Evolutionary conservation across 2,888 invertebrate species (phyloP), one percentile per base, ranked within the genome.

Genomic region (Drosophila silvestris): DNA sequence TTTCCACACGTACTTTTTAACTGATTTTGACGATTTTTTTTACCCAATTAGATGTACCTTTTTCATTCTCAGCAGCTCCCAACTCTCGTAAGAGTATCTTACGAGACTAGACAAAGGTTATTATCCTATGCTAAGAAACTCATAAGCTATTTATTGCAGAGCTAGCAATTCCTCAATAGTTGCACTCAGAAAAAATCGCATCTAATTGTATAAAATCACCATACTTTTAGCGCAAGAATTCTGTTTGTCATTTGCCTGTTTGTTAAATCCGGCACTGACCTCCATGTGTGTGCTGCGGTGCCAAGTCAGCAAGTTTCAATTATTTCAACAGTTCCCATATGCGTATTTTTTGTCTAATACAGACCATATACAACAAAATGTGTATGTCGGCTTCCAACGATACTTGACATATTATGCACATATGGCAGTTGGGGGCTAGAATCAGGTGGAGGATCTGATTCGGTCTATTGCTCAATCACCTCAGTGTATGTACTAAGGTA

Each of bases 241-340:
- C 61, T 77, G 87, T 79, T 81, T 85, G 82, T 79, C 89, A 86
- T 83, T 89, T 63, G 53, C 47, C n/a, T 39, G 3, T 39, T 39
- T 57, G 14, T 69, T 53, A 57, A 67, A 60, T 64, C 44, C 69
- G 33, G 30, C 19, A n/a, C 41, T 32, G 54, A 37, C 44, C 30
- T 39, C 68, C 84, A 77, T 74, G 60, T 81, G 81, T 65, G 70
- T 54, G 33, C 22, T 58, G 32, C 33, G 67, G 22, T 62, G 74
- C 35, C 50, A 57, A 75, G 79, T 89, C 81, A 68, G 69, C 61
- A 54, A 39, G 61, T 79, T 73, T 63, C 82, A 89, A 89, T 85
- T 84, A 79, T 65, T 47, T 47, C 62, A 52, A 64, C 72, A 67
- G 41, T 73, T 57, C 70, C 72, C 82, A 77, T 61, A 79, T 84